Evolutionary conservation across 2,113 vertebrate species (phyloP), one percentile per base, ranked within the genome.

Genomic region (Siphamia tubifer): DNA sequence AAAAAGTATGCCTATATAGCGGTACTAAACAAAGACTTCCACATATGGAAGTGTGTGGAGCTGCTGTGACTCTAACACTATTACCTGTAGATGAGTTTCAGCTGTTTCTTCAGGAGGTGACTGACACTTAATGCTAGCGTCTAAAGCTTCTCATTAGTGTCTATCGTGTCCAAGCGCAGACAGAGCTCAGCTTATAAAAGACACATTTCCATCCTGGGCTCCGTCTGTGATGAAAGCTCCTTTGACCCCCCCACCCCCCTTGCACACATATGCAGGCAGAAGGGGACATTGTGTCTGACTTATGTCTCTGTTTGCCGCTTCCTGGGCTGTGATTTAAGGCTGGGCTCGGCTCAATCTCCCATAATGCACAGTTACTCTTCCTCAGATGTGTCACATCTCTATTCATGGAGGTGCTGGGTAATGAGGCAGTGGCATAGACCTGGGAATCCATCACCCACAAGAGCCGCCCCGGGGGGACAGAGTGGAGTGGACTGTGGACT

Each of bases 341-440:
- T 52, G 19, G 1, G 34, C 25, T 72, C 44, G 28, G 31, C 75
- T 83, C 66, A 82, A 84, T 86, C 77, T 74, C 44, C 47, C 34
- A 12, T 68, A 60, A 83, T 38, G 68, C 67, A 44, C 20, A 38
- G 68, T 62, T 45, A 44, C 61, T 30, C 54, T 58, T 68, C 52
- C 57, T 78, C 58, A 70, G 54, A 82, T 60, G 68, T 80, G 79
- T 87, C 83, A 85, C 81, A 79, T 86, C 66, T 85, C 85, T 83
- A 89, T 91, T 89, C 82, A 87, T 80, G 79, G 85, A 47, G 54
- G 77, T 69, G 42, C 71, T 83, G 56, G 16, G 60, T 87, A 89
- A 89, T 85, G 73, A 78, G 87, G 28, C 76, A 32, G 62, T 68
- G 44, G 31, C 13, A 17, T 45, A 68, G 72, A 70, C 54, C 57